Base-by-base conservation (phyloP, 1,140 invertebrate genomes). In the Megalonaias nervosa region DNA sequence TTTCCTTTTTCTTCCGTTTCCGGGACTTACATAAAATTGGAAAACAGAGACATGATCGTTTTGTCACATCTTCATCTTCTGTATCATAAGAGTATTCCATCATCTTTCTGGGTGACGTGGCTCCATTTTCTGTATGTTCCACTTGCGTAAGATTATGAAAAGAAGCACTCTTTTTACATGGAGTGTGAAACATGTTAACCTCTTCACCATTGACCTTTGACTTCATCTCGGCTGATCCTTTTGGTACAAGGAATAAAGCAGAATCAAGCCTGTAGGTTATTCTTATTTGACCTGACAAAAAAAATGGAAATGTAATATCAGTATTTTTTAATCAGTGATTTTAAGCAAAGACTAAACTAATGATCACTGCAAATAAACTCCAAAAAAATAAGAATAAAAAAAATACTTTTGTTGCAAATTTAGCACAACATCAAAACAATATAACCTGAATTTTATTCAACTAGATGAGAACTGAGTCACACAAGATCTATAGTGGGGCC, bases 81-180 rank as follows among this genome's bases (percentile, higher is more conserved):
- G 73, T 71, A 12, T 78, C 76, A 31, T 78, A 78, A 1, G 76
- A 78, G 56, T 78, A 78, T 23, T 78, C 76, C 17, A 74, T 21
- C 68, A 78, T 73, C 62, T 78, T 78, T 48, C 11, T 48, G 55
- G 71, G 65, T 15, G 70, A 66, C 26, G 60, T 67, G 57, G 71
- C 71, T 23, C 56, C 71, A 62, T 56, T 69, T 26, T 72, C 75
- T 17, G 66, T 60, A n/a, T 68, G 67, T 26, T 68, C 76, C 61
- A 78, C 14, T 15, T 68, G 71, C 5, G 76, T 78, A 71, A 78
- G 73, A 21, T 78, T 78, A 69, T 78, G 66, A 60, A 73, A 78
- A 71, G 76, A 78, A 78, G 73, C 71, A 73, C 74, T 78, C n/a
- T 73, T 67, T 61, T 78, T 78, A 55, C 73, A 78, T 2, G 76